Base-by-base conservation (phyloP, 1,140 invertebrate genomes). In the Zaprionus davidi region DNA sequence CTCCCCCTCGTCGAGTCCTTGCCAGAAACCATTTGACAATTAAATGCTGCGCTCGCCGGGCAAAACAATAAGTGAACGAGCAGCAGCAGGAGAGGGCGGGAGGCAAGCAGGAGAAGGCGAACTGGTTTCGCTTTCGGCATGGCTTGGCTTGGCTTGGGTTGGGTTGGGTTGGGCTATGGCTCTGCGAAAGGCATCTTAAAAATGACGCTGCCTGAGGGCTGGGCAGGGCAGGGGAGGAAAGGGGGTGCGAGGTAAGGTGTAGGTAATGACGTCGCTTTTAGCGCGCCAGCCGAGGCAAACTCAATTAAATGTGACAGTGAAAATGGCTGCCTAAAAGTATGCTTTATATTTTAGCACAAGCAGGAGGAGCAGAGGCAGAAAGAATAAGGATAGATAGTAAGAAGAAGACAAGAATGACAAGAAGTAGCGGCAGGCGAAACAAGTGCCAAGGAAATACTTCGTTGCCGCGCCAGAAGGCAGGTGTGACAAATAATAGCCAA, bases 221-320 rank as follows among this genome's bases (percentile, higher is more conserved):
- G 26, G 38, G 17, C 49, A 31, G 55, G 41, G 28, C 49, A 31
- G 55, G 41, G 41, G 38, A 22, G 31, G 17, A 15, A 24, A 11
- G 44, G 51, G 28, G 13, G 41, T 7, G 46, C 31, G 59, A 28
- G 62, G 41, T 34, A 62, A 75, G 66, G 67, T 68, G 69, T 56
- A 62, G 66, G 78, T 90, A 87, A 90, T 84, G 84, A 88, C 85
- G 78, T 84, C 80, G 84, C 84, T 88, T 88, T 88, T 88, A 88
- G 81, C 84, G 84, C 75, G 70, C 49, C 53, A 74, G 69, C 56
- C 74, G 57, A 66, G 76, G 70, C 79, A 90, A 90, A 90, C 85
- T 90, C 85, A 90, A 90, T 90, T 90, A 90, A 90, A 90, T 90
- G 86, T 90, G 85, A 90, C 85, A 90, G 86, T 82, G 86, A 76